These are phyloP conservation scores for Leptopterna dolabrata DNA, from an alignment of 2,888 invertebrate species.

Conservation along the genomic window DNA sequence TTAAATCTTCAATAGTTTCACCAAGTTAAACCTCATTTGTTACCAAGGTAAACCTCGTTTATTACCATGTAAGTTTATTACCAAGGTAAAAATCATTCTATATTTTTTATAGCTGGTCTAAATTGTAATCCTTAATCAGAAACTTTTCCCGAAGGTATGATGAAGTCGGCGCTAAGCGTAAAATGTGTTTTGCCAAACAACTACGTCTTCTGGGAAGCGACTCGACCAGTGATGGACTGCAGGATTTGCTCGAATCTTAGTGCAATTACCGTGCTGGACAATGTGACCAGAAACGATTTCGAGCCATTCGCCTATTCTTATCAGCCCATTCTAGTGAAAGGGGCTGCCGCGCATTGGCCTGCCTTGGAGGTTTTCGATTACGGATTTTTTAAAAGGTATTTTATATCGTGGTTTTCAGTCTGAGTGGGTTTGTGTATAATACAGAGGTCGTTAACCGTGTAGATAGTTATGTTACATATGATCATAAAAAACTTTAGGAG, in stretches of 20 bases:
- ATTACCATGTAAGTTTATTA: too few relatives aligned
- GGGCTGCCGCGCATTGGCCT: constrained; percentile 81
- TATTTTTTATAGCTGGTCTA: too few relatives aligned
- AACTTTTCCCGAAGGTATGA: constrained; percentile 55
- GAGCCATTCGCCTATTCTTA: constrained; percentile 80
- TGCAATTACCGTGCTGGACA: constrained; percentile 73
- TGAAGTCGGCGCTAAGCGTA: constrained; percentile 67
- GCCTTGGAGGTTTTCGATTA: constrained; percentile 77
- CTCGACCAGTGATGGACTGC: constrained; percentile 85
- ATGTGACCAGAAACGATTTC: constrained; percentile 78
- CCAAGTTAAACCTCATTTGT: too few relatives aligned
- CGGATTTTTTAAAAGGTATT: constrained; percentile 73
- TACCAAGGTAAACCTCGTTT: too few relatives aligned
- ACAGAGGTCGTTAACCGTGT: too few relatives aligned
- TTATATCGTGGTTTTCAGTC: constrained; percentile 74
- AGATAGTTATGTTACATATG: too few relatives aligned
- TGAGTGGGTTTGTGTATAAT: too few relatives aligned
- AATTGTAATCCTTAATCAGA: background rate
- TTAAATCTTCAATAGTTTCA: too few relatives aligned
- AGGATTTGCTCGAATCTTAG: constrained; percentile 79
- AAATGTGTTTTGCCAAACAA: constrained; percentile 86
- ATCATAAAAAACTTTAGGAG: too few relatives aligned
- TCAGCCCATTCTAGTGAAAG: constrained; percentile 82
- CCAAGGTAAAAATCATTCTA: too few relatives aligned
- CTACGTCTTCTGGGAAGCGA: constrained; percentile 88